Base-by-base conservation (phyloP, 1,140 invertebrate genomes). In the Chelonus insularis region DNA sequence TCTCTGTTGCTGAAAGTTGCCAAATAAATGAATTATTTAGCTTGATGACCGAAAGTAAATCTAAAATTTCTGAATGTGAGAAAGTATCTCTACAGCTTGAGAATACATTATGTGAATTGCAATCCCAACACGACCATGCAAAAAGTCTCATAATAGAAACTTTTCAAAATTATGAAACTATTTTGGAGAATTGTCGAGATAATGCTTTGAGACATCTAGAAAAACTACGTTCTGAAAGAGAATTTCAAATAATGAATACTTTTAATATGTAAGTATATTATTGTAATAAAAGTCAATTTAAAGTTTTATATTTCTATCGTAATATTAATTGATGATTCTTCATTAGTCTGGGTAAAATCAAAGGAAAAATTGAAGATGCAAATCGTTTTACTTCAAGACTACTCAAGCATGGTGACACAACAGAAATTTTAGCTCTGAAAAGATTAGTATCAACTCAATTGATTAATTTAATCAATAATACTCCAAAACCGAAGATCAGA, bases 221-320 rank as follows among this genome's bases (percentile, higher is more conserved):
- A 66, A 84, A 86, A 65, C 77, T 94, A 48, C 94, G 96, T 74
- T 91, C 89, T 21, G 86, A 91, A 70, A 86, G 92, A 65, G 93
- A 96, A 78, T 80, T 96, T 4, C 89, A 90, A 76, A 88, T 95
- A 16, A 95, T 95, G 92, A 92, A 95, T 68, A 82, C 90, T 32
- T 90, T 91, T 72, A 88, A 94, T 77, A 86, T 84, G 83, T 84
- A 70, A 62, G 57, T n/a, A 9, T 1, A 7, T 34, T 34, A 7
- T 34, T 34, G 1, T 7, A 34, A 34, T 8, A 34, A 8, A 2
- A 34, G n/a, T 34, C 32, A 34, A 34, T 34, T n/a, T n/a, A n/a
- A n/a, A n/a, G n/a, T n/a, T n/a, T n/a, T n/a, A n/a, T n/a, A n/a
- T n/a, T n/a, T n/a, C n/a, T n/a, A n/a, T n/a, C n/a, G n/a, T n/a